phyloP scores from a whole-genome alignment of 2,113 vertebrate genomes.

The Pollimyrus isidori region DNA sequence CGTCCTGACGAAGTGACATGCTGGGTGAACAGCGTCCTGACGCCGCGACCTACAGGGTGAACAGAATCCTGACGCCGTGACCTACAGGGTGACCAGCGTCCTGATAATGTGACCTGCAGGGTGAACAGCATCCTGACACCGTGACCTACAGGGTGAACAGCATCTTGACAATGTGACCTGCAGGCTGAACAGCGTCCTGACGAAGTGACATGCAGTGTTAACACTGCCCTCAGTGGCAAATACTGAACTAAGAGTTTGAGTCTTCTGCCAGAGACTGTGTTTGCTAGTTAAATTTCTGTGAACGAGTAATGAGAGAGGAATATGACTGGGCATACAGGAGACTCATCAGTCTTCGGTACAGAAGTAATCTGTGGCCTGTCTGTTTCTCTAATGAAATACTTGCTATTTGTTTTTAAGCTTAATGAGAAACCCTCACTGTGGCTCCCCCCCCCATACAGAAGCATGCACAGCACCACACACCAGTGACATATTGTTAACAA shows the following conservation, averaged over 20 bases:
- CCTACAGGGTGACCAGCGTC: no score
- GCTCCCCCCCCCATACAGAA: not conserved
- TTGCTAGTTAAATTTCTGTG: not conserved
- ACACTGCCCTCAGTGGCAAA: not conserved
- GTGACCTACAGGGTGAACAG: not conserved
- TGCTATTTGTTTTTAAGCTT: not conserved
- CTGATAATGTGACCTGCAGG: rapidly evolving
- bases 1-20: no score
- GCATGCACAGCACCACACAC: not conserved
- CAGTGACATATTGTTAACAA: not conserved
- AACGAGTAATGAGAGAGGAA: not conserved
- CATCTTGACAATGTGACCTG: not conserved
- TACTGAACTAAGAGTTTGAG: not conserved
- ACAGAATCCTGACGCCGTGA: no score
- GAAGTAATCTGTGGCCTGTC: not conserved
- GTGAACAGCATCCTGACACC: not conserved
- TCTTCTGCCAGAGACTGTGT: not conserved
- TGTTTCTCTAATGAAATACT: not conserved
- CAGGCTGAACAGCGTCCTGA: not conserved
- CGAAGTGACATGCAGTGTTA: not conserved
- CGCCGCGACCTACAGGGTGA: no score
- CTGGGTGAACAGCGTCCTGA: no score
- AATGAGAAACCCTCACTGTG: not conserved
- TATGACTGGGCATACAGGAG: not conserved
- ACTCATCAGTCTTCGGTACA: not conserved